Evolutionary conservation across 2,888 invertebrate genomes (phyloP), one percentile per base, ranked within the genome.

Genomic region (Formica aserva): DNA sequence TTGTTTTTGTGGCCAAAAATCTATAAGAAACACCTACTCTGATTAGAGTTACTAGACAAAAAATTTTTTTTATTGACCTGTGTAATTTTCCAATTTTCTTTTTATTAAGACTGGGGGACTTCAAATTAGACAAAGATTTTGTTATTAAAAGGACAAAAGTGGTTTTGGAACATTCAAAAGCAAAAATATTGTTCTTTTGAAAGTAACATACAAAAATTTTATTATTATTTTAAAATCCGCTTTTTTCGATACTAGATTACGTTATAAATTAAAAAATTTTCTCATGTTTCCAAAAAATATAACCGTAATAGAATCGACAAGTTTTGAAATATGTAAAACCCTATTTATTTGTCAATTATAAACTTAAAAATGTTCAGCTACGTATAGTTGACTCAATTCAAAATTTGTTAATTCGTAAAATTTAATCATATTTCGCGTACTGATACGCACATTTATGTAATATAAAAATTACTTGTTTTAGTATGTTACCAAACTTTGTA

Each of bases 261-360:
- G 18, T 9, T 72, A 57, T 15, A 55, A 72, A 18, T 32, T 32
- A 9, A 29, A 29, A 26, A 15, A 6, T 60, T 29, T 60, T 4
- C 13, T 29, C 8, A 13, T 29, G 8, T 74, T 52, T 52, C 3
- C 22, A n/a, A 1, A n/a, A 69, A 32, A 52, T n/a, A 6, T 9
- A 55, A 22, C 3, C 9, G 3, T 38, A 72, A 38, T 8, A 1
- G 1, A n/a, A 9, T 62, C 29, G 41, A 3, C 0, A 3, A 29
- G 45, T 41, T 74, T 38, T 0, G 18, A 60, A 57, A 35, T 9
- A 35, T 9, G 9, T 1, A 55, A 11, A 15, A 72, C 26, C n/a
- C 15, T 26, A 74, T 38, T 26, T 72, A 55, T 57, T 62, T 74
- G 38, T 38, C 13, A 41, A 63, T 45, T 32, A 45, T 45, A 9